Evolutionary conservation across 2,888 invertebrate genomes (phyloP).

Genomic region (Cerastis rubricosa): DNA sequence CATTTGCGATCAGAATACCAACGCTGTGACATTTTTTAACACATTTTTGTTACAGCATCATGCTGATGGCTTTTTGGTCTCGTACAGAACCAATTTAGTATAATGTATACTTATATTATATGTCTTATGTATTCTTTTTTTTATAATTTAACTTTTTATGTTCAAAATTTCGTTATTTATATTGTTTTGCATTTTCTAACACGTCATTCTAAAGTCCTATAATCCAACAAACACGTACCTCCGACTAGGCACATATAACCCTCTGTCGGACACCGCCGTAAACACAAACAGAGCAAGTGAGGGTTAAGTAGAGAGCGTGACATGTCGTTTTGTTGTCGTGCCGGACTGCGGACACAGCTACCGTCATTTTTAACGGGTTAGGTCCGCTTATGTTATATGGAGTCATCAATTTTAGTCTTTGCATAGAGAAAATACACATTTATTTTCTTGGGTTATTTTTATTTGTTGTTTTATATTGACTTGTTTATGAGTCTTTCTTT

Average conservation of each 20-base stretch:
- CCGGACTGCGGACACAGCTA: conserved; percentile 58
- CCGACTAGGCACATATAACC: conserved; percentile 12
- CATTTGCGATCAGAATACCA: no score
- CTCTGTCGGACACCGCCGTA: conserved; percentile 48
- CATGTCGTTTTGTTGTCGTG: conserved; percentile 71
- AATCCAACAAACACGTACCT: conserved; percentile 21
- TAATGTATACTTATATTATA: no score
- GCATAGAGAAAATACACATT: not conserved
- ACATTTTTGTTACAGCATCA: no score
- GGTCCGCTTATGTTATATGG: conserved; percentile 55
- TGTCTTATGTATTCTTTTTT: no score
- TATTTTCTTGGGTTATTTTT: not conserved
- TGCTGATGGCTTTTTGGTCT: no score
- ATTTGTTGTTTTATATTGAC: not conserved
- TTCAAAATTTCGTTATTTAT: no score
- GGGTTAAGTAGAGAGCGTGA: conserved; percentile 70
- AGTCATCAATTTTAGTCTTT: conserved; percentile 33
- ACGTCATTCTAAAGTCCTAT: not conserved
- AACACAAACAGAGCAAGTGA: conserved; percentile 67
- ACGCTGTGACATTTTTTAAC: no score
- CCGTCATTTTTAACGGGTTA: conserved; percentile 67
- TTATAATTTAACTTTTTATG: no score
- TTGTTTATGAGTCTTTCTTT: not conserved
- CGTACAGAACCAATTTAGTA: no score
- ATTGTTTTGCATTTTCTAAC: no score